Evolutionary conservation across 2,797 vertebrate genomes (phyloP), one percentile per base, ranked within the genome.

Genomic region (Sebastes steindachneri): DNA sequence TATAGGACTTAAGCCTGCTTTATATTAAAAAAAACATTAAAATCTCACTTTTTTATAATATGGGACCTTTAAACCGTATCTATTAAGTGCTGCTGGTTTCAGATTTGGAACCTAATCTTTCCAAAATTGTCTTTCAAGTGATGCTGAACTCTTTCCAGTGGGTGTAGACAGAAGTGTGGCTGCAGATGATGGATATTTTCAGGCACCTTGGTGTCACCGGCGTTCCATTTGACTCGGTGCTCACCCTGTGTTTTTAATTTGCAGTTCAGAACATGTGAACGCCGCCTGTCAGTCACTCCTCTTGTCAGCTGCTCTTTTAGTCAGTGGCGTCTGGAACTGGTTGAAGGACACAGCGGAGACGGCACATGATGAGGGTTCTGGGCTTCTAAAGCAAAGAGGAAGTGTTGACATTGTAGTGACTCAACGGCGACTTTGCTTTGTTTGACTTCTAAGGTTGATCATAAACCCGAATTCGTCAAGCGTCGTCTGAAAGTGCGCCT

Each of bases 331-430:
- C 68, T 21, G 19, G 48, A n/a, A n/a, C 19, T 9, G 48, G 29
- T 70, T 70, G 79, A 83, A 86, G 75, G 86, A 64, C 83, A 53
- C 41, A 48, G 45, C 1, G 75, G 86, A 67, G 82, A 53, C 12
- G 0, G 17, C 17, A 23, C 53, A 63, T 23, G 21, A 75, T 51
- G 77, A 41, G 11, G 9, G 67, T 67, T 67, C 29, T 57, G 21
- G 10, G 17, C 67, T 48, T 55, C 19, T 3, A 51, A 64, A 68
- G 12, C 9, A 33, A 65, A 21, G 28, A 65, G 75, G 9, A 86
- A 79, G 57, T 74, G 75, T 76, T 86, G 83, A 83, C 82, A 75
- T 86, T 89, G 66, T 19, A 7, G 57, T 3, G 25, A 68, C 78
- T 55, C 23, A 74, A 19, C 1, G 4, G 12, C 59, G 86, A 86